Evolutionary conservation across 2,113 vertebrate genomes (phyloP), one percentile per base, ranked within the genome.

Genomic region (Carettochelys insculpta): DNA sequence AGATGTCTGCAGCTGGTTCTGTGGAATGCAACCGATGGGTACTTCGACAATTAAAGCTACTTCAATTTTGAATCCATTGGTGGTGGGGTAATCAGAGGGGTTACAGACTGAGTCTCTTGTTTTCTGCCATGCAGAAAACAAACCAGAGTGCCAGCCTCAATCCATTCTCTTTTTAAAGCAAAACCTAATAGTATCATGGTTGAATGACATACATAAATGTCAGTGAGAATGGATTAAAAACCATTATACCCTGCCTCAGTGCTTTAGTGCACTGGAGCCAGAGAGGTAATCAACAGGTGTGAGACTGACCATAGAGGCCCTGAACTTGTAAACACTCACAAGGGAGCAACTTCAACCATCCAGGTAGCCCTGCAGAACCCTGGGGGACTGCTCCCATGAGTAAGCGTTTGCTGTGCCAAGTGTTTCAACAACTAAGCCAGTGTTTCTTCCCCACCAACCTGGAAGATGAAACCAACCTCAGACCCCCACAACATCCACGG

Each of bases 21-120:
- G 77, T 83, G 86, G n/a, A 82, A 45, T 52, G 87, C 61, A 85
- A 29, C 45, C 82, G 52, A 54, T 76, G n/a, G 41, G 10, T 22
- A 56, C 45, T 90, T 85, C 80, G 78, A 88, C 85, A 85, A 83
- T 71, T 76, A 91, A 11, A 91, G 52, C 78, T 81, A 43, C 78
- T 81, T 89, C 52, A 61, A 83, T 92, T 94, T 82, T 89, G 20
- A 85, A 89, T 86, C 80, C 82, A 45, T 38, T 76, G 29, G 71
- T n/a, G 41, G 56, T 48, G 47, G n/a, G 71, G 11, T 31, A 75
- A 54, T 51, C 22, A 20, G 6, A 27, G 47, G 88, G 41, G 41
- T 34, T 78, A 48, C 27, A 85, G 52, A 82, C 41, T 34, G 41
- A 65, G 58, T 71, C 50, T 79, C 8, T 81, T 27, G 76, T 68